Conservation (phyloP, 2,113 vertebrate species). For the Marmota monax region DNA sequence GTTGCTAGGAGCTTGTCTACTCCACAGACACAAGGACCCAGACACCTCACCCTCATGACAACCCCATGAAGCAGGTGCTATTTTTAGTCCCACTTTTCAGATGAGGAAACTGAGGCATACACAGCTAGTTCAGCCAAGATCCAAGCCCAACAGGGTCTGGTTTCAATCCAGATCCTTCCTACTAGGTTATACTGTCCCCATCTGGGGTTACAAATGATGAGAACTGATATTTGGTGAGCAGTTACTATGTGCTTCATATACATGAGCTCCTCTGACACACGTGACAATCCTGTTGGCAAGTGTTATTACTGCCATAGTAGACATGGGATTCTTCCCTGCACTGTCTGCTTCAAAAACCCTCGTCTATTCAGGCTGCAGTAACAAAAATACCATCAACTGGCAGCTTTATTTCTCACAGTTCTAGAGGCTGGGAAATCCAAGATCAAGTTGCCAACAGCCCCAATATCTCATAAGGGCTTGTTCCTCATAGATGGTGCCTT, state of each 20-base stretch:
- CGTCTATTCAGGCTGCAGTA: background rate
- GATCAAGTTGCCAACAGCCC: background rate
- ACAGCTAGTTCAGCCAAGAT: too few species aligned
- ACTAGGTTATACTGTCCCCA: rapidly evolving
- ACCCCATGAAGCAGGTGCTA: background rate
- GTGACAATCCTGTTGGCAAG: rapidly evolving
- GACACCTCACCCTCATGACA: background rate
- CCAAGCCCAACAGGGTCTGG: rapidly evolving
- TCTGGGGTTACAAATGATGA: background rate
- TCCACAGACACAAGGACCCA: background rate
- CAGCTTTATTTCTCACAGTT: background rate
- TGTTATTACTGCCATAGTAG: rapidly evolving
- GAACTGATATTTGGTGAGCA: background rate
- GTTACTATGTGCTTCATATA: background rate
- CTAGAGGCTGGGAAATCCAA: background rate
- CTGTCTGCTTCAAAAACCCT: background rate
- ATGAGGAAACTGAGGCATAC: background rate
- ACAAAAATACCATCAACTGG: background rate
- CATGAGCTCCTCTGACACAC: background rate
- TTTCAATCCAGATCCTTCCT: background rate
- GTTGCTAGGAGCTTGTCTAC: background rate
- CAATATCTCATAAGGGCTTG: background rate
- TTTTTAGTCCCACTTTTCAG: background rate
- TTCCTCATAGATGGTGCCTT: background rate
- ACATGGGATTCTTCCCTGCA: background rate